Conservation (phyloP, 2,888 invertebrate species). For the Coleophora deauratella region DNA sequence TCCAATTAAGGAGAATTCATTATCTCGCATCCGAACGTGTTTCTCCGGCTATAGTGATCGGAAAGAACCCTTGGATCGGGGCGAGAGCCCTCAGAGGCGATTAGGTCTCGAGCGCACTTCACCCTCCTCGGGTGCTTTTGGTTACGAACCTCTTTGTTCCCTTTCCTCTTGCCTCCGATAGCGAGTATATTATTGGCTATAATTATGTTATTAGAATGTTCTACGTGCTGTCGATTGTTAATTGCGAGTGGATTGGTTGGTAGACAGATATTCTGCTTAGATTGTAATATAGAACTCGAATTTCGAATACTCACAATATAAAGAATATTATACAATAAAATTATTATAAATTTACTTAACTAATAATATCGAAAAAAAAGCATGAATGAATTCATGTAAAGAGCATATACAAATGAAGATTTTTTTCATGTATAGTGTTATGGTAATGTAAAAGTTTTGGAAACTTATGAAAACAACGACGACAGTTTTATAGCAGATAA, state of each 20-base stretch:
- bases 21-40: conserved; percentile 55
- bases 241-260: background rate
- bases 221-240: conserved; percentile 8
- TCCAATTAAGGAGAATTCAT: conserved; percentile 62
- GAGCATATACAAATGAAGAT: too few species aligned
- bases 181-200: conserved; percentile 43
- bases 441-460: too few species aligned
- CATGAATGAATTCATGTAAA: too few species aligned
- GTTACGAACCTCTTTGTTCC: conserved; percentile 45
- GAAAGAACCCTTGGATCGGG: conserved; percentile 58
- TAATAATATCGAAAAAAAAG: too few species aligned
- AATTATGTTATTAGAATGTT: conserved; percentile 22
- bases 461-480: too few species aligned
- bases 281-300: too few species aligned
- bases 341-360: too few species aligned
- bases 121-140: conserved; percentile 43
- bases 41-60: conserved; percentile 54
- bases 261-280: background rate
- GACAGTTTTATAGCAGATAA: too few species aligned
- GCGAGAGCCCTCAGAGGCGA: conserved; percentile 54
- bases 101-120: conserved; percentile 57
- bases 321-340: too few species aligned
- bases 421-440: too few species aligned
- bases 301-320: too few species aligned
- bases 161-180: conserved; percentile 31